Base-by-base conservation (phyloP, 1,140 invertebrate species). In the Drosophila lacteicornis region DNA sequence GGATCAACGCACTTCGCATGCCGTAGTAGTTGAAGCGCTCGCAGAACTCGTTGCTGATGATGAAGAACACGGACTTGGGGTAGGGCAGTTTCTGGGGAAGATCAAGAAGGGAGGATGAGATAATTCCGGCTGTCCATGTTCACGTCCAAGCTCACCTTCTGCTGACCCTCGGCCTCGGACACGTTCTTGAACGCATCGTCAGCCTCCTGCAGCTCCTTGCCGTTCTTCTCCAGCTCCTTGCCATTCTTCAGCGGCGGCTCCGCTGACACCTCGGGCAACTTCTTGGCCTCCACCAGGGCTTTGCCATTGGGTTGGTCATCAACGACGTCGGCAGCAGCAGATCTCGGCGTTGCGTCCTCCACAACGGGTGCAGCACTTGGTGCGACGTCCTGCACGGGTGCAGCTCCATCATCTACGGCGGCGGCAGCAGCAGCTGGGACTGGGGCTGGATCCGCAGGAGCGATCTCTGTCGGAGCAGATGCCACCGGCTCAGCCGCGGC, bases 11-110 rank as follows among this genome's bases (percentile, higher is more conserved):
- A 99, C 98, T 96, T 95, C 96, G 95, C 96, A 99, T 97, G 88
- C 98, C 98, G 95, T 99, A 99, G 93, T 96, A 99, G 42, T 96
- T 97, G 93, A 99, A 99, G 90, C 98, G 94, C 94, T 99, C 98
- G 93, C 98, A 99, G 92, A 99, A 98, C 93, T 99, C 98, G 95
- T 98, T 99, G 85, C 95, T 96, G 66, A 99, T 94, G 85, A 99
- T 99, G 93, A 99, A 98, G 87, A 97, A 97, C n/a, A 99, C 96
- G 4, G 97, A 95, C 91, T 96, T 97, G 0, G 98, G 98, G 91
- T 98, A 99, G 15, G 94, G 95, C 11, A 95, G 78, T 94, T 96
- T 95, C 96, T 97, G 94, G 94, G 95, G 74, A 33, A 5, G 17
- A 81, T 40, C 86, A 82, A 3, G 9, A 19, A 22, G 7, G 19